These are phyloP conservation scores for Dasypogon diadema DNA, from an alignment of 2,888 invertebrate species.

Conservation along the genomic window DNA sequence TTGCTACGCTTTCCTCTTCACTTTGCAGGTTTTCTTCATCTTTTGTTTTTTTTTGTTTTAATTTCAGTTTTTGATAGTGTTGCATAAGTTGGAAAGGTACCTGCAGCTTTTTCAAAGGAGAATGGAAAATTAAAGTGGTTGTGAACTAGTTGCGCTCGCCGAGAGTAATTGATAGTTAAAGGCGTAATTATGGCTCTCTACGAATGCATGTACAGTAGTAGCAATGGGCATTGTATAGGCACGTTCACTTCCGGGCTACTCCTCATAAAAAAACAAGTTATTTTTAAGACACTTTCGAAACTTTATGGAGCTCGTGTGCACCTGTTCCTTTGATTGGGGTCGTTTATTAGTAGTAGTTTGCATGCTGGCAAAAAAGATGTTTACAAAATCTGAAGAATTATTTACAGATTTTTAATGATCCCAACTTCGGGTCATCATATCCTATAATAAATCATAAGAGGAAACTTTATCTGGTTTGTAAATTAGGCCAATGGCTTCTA, in stretches of 20 bases:
- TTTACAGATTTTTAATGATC: no score
- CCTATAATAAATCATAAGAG: no score
- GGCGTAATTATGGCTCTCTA: constrained; percentile 17
- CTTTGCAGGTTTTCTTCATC: neutral
- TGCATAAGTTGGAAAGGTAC: constrained; percentile 18
- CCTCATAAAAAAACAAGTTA: neutral
- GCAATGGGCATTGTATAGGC: neutral
- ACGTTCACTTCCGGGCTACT: constrained; percentile 28
- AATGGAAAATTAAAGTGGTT: constrained; percentile 8
- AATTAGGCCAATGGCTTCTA: no score
- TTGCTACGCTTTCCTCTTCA: neutral
- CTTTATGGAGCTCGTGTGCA: neutral
- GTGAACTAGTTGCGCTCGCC: neutral
- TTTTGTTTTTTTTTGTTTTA: neutral
- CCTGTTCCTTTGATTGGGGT: no score
- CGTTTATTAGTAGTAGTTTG: no score
- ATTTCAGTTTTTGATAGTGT: neutral
- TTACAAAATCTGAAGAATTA: no score
- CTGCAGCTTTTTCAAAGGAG: neutral
- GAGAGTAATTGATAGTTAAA: constrained; percentile 30
- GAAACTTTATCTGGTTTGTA: no score
- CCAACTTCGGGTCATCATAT: no score
- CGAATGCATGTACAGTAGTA: no score
- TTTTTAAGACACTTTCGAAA: constrained; percentile 22
- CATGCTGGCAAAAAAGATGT: no score